Base-by-base conservation (phyloP, 2,797 vertebrate species). In the Eulemur mongoz region DNA sequence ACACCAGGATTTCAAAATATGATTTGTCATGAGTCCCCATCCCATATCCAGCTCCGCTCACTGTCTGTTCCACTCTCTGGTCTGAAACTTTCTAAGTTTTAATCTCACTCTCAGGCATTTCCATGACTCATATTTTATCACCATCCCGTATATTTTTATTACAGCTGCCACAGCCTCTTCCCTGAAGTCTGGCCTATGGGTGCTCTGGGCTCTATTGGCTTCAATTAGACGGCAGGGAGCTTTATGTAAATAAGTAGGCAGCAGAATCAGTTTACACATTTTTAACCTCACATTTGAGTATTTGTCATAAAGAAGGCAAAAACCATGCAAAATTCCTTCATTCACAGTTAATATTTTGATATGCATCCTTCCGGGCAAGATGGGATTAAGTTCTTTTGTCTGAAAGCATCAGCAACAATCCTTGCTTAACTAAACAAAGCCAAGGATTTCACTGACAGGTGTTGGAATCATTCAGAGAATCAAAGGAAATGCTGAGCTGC, bases 31-130 rank as follows among this genome's bases (percentile, higher is more conserved):
- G 32, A 95, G 72, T 67, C 20, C 52, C 50, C 63, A 82, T 78
- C 73, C 76, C 65, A 81, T 48, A 35, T 52, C 61, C 78, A 93
- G 67, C 73, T 92, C 94, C 76, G 70, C 88, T 93, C 23, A 75
- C 84, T 93, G 12, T 92, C 83, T 82, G 87, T 90, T 93, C 65
- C 85, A 45, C 78, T 63, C 93, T 88, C 59, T 90, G 35, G 50
- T 73, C 59, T 93, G 61, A 81, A 93, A 91, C 50, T 48, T 90
- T 88, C 90, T 59, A 76, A 86, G 32, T 92, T 93, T 92, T 75
- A 18, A 43, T 82, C 35, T 87, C 35, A 63, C 59, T 76, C 40
- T 72, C 61, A 80, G 57, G 70, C 7, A 7, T 75, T 76, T 63
- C 57, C 38, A 50, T 91, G 59, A 92, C 73, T 80, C 5, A 9